Conservation (phyloP, 2,888 invertebrate genomes). For the Lepidochitona cinerea region DNA sequence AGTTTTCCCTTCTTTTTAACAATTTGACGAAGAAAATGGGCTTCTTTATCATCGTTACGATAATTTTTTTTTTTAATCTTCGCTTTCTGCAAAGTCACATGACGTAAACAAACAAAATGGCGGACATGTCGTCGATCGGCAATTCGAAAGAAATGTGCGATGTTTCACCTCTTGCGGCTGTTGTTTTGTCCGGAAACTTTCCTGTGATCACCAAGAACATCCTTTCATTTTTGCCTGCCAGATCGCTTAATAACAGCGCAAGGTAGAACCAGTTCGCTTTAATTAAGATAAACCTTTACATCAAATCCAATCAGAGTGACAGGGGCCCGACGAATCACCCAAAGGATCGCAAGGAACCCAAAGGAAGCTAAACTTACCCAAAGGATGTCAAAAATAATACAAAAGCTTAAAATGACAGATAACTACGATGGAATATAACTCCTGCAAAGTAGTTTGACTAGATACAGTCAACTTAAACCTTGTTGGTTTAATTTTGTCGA, state of each 20-base stretch:
- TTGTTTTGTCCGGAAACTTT: neutral
- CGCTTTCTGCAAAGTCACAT: neutral
- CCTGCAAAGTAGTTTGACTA: too few relatives aligned
- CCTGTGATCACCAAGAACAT: neutral
- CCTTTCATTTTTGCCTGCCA: neutral
- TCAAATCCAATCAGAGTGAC: too few relatives aligned
- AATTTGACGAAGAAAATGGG: neutral
- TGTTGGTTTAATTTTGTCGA: too few relatives aligned
- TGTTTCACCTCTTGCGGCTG: neutral
- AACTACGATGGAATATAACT: too few relatives aligned
- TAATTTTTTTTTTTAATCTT: neutral
- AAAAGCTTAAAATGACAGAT: too few relatives aligned
- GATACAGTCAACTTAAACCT: too few relatives aligned
- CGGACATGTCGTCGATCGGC: neutral
- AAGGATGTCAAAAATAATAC: too few relatives aligned
- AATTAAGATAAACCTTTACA: too few relatives aligned
- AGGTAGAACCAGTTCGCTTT: too few relatives aligned
- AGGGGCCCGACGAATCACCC: too few relatives aligned
- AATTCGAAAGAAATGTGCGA: neutral
- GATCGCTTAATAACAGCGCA: neutral
- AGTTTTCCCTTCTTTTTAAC: neutral
- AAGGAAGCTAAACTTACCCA: too few relatives aligned
- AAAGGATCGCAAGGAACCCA: too few relatives aligned
- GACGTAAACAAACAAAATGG: conserved; percentile 3
- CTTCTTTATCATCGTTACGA: neutral